phyloP scores from a whole-genome alignment of 2,113 vertebrate species.

The Python bivittatus region DNA sequence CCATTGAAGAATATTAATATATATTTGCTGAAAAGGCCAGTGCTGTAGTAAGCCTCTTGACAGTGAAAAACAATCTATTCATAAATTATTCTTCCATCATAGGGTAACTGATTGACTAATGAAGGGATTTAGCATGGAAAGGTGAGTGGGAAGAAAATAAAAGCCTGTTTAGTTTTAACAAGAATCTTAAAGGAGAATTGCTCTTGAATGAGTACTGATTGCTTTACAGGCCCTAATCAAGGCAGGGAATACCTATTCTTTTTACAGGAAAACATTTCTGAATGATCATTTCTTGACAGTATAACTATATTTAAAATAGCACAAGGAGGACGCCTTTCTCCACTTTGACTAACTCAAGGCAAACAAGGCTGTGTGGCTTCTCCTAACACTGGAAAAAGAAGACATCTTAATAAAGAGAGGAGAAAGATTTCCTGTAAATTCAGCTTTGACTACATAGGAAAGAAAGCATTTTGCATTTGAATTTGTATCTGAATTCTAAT shows the following conservation, averaged over 20 bases:
- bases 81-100: not conserved
- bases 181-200: not conserved
- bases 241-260: not conserved
- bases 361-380: not conserved
- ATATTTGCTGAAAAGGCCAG: not conserved
- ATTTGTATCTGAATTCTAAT: not conserved
- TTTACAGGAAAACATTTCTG: not conserved
- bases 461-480: not conserved
- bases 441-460: not conserved
- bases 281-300: slow-evolving; percentile 5
- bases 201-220: not conserved
- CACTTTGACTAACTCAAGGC: not conserved
- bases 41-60: not conserved
- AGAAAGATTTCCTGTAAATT: too few relatives aligned
- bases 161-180: not conserved
- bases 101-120: slow-evolving; percentile 2
- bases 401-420: not conserved
- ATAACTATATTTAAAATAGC: not conserved
- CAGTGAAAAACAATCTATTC: not conserved
- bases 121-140: slow-evolving; percentile 3
- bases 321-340: not conserved
- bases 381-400: not conserved
- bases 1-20: too few relatives aligned
- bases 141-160: not conserved
- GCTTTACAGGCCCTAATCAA: slow-evolving; percentile 4